phyloP scores from a whole-genome alignment of 2,888 invertebrate species.

The Callyntrura guangdongensis region DNA sequence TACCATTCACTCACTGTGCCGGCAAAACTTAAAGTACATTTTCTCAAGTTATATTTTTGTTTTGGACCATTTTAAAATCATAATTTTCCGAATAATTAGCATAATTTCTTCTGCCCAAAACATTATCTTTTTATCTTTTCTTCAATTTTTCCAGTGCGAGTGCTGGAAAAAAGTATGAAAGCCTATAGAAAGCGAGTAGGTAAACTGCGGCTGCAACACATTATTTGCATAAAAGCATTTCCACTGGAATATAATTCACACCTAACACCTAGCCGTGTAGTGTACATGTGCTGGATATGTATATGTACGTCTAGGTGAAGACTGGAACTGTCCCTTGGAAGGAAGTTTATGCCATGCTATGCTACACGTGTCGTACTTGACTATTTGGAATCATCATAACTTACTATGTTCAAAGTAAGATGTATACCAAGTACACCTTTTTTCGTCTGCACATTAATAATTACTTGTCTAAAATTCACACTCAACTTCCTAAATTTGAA shows the following conservation, averaged over 20 bases:
- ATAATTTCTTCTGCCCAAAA: background rate
- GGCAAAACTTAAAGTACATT: too few species aligned
- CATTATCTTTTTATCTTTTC: background rate
- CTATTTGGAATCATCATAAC: background rate
- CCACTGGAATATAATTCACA: background rate
- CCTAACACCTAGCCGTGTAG: background rate
- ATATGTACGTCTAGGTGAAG: background rate
- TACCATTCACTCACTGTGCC: too few species aligned
- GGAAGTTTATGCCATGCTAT: background rate
- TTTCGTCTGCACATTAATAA: background rate
- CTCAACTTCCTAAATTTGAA: too few species aligned
- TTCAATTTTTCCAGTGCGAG: too few species aligned
- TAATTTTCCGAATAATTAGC: background rate
- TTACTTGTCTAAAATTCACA: background rate
- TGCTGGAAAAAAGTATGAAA: background rate
- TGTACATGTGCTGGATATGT: background rate
- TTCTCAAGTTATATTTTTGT: too few species aligned
- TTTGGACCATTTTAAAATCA: too few species aligned
- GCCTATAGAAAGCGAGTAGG: background rate
- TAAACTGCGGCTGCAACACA: background rate
- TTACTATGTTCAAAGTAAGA: background rate
- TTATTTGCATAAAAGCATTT: background rate
- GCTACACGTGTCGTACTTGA: slow-evolving; percentile 18
- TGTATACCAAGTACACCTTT: background rate
- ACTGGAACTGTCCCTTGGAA: slow-evolving; percentile 21